These are phyloP conservation scores for Theretra japonica DNA, from an alignment of 2,888 invertebrate genomes.

Conservation along the genomic window DNA sequence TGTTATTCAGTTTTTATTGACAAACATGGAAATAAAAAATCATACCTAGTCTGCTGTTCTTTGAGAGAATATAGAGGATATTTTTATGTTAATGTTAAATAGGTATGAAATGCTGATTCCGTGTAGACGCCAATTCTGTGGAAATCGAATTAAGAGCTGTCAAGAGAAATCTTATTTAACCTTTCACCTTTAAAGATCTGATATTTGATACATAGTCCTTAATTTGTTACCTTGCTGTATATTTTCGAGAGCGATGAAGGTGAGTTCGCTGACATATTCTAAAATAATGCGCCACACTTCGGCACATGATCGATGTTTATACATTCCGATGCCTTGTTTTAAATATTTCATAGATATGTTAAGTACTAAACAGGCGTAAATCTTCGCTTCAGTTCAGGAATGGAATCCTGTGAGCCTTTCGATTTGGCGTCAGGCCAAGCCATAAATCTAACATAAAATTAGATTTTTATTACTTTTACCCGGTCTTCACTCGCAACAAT, in stretches of 20 bases:
- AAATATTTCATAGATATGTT: no score
- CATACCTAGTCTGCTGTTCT: no score
- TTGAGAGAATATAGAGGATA: no score
- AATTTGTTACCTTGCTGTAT: neutral
- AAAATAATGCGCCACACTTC: neutral
- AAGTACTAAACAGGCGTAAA: constrained; percentile 6
- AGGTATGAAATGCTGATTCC: no score
- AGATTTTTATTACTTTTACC: constrained; percentile 34
- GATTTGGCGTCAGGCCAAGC: constrained; percentile 37
- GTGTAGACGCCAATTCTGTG: neutral
- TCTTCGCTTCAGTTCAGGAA: constrained; percentile 27
- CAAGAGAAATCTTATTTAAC: neutral
- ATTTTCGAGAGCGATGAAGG: neutral
- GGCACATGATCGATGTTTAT: neutral
- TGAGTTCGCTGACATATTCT: neutral
- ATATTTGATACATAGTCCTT: neutral
- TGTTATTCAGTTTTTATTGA: neutral
- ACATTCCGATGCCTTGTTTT: no score
- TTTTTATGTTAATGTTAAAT: no score
- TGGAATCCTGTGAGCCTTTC: constrained; percentile 35
- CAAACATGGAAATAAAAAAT: neutral
- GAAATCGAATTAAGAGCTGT: neutral
- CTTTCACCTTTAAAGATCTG: neutral
- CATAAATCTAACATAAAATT: constrained; percentile 36
- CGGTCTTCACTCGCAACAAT: neutral